phyloP scores from a whole-genome alignment of 2,797 vertebrate species.

The Syndactyla subalaris region DNA sequence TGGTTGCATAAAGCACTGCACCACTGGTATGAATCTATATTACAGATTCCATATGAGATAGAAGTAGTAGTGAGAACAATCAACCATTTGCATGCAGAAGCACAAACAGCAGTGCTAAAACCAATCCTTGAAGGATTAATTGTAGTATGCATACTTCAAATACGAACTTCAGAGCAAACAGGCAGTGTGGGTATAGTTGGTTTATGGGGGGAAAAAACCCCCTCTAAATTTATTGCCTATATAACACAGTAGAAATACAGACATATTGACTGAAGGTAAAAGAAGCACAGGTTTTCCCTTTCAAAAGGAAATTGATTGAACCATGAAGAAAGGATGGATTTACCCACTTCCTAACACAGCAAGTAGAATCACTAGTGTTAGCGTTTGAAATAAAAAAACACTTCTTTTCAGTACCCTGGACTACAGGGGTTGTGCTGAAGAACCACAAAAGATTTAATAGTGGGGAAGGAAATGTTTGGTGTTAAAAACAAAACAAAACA shows the following conservation, averaged over 20 bases:
- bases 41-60: not conserved
- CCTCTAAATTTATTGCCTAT: not conserved
- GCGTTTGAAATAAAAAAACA: not conserved
- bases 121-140: not conserved
- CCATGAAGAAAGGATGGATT: not conserved
- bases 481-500: not conserved
- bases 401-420: not conserved
- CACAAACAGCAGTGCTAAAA: not conserved
- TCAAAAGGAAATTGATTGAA: not conserved
- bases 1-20: not conserved
- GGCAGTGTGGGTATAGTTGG: not conserved
- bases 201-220: not conserved
- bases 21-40: fast-evolving
- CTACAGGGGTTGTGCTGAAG: not conserved
- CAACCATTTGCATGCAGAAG: not conserved
- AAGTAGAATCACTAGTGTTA: not conserved
- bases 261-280: not conserved
- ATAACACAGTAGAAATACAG: not conserved
- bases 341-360: not conserved
- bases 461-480: not conserved
- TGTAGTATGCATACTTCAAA: not conserved
- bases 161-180: not conserved
- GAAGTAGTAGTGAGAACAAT: not conserved
- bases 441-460: not conserved
- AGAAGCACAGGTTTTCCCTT: not conserved